Conservation (phyloP, 2,888 invertebrate genomes). For the Trissoscelio sp. region DNA sequence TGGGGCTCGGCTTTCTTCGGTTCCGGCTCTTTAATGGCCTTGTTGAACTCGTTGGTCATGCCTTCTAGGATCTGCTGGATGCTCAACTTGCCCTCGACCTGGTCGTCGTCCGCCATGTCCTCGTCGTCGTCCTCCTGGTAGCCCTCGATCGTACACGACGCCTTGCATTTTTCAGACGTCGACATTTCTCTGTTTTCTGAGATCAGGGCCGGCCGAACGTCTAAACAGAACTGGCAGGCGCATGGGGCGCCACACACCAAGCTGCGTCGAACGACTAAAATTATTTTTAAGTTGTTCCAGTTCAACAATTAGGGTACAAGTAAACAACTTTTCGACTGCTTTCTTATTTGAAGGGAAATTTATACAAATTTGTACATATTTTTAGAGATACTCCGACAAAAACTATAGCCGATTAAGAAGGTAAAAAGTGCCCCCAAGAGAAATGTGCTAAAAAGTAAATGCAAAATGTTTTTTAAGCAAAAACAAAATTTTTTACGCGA, state of each 20-base stretch:
- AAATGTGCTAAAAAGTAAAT: too few species aligned
- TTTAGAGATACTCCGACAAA: too few species aligned
- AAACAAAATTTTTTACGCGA: too few species aligned
- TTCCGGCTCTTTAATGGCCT: conserved; percentile 70
- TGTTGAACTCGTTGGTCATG: conserved; percentile 82
- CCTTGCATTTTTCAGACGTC: conserved; percentile 69
- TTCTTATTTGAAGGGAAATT: too few species aligned
- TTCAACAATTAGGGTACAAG: too few species aligned
- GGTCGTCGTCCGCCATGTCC: conserved; percentile 73
- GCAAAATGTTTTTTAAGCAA: too few species aligned
- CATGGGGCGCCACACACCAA: conserved; percentile 58
- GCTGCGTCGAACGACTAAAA: too few species aligned
- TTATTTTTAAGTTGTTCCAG: too few species aligned
- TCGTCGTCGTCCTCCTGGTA: conserved; percentile 77
- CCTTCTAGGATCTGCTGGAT: conserved; percentile 81
- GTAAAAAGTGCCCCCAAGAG: too few species aligned
- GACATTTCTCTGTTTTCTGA: conserved; percentile 52
- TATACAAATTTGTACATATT: too few species aligned
- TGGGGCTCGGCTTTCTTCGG: conserved; percentile 30
- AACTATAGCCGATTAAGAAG: too few species aligned
- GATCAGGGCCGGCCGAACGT: conserved; percentile 50
- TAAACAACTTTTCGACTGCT: too few species aligned
- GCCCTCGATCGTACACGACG: conserved; percentile 74
- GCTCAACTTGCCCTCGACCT: conserved; percentile 78
- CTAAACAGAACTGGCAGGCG: conserved; percentile 6